Base-by-base conservation (phyloP, 2,113 vertebrate species). In the Istiophorus platypterus region DNA sequence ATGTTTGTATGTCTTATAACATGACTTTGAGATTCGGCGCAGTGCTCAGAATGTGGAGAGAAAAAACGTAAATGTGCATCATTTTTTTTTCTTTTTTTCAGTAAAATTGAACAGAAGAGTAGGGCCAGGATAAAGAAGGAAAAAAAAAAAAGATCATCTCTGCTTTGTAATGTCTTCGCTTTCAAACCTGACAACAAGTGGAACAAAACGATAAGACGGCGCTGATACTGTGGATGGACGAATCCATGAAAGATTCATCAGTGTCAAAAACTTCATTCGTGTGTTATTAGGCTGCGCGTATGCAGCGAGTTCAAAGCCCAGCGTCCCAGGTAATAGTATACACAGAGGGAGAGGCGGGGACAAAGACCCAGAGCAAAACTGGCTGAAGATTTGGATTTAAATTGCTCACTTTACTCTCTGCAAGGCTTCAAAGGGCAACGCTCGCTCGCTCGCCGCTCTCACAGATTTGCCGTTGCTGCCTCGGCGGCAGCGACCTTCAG, bases 391-490 rank as follows among this genome's bases (percentile, higher is more conserved):
- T 57, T 76, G 9, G 72, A 52, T 67, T 76, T 61, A 74, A 80
- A 81, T 76, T 69, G 80, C 54, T 79, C 78, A 85, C 71, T 83
- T 84, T 75, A 17, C 63, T 67, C 39, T 77, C 37, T 84, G 49
- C 71, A 52, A 58, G 61, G 59, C 54, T 64, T 81, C 62, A 62
- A 81, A 52, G 70, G 52, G 34, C 68, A 74, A 49, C 64, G 31
- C 27, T 54, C 42, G 34, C 52, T 56, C 58, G 70, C 68, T 51
- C n/a, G n/a, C 13, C 41, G 42, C 34, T 72, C 56, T 80, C 76
- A 74, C 65, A 69, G 79, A 78, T 81, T 72, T 54, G 54, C 70
- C 54, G 52, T 76, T 72, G 76, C 56, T 65, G 57, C 41, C 45
- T 56, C 51, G 69, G 56, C 51, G 20, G 58, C 24, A 20, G 41